Evolutionary conservation across 2,797 vertebrate genomes (phyloP).

Genomic region (Ceryle rudis): DNA sequence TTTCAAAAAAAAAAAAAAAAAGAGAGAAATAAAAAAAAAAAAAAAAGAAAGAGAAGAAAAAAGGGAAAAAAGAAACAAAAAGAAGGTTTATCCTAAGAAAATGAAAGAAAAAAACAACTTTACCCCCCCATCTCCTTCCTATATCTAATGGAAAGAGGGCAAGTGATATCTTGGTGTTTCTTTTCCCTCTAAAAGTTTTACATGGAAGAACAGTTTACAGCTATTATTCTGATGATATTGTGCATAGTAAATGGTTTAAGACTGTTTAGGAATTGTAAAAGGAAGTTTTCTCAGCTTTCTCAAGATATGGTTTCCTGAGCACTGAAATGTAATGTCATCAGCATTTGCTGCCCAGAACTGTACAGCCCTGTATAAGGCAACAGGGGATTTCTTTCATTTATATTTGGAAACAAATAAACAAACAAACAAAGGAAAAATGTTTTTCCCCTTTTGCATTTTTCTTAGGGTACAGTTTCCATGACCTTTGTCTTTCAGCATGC

Average conservation of each 20-base stretch:
- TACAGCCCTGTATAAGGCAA: not conserved
- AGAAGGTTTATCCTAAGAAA: too few relatives aligned
- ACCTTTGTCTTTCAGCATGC: not conserved
- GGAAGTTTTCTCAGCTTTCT: not conserved
- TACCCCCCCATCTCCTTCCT: not conserved
- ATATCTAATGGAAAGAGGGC: not conserved
- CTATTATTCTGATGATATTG: not conserved
- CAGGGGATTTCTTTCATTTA: not conserved
- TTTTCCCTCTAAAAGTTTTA: not conserved
- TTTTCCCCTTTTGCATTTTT: not conserved
- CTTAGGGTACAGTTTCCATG: not conserved
- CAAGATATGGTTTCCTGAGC: not conserved
- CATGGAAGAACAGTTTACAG: not conserved
- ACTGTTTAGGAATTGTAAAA: not conserved
- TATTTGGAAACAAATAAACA: not conserved
- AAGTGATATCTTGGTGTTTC: not conserved
- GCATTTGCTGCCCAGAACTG: not conserved
- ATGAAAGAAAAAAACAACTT: not conserved
- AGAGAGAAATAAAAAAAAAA: too few relatives aligned
- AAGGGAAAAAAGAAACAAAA: too few relatives aligned
- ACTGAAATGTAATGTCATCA: fast-evolving
- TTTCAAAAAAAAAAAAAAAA: too few relatives aligned
- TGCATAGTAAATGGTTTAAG: not conserved
- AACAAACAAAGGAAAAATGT: not conserved
- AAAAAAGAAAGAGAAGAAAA: too few relatives aligned